Conservation (phyloP, 2,113 vertebrate genomes). For the Rhea americana region DNA sequence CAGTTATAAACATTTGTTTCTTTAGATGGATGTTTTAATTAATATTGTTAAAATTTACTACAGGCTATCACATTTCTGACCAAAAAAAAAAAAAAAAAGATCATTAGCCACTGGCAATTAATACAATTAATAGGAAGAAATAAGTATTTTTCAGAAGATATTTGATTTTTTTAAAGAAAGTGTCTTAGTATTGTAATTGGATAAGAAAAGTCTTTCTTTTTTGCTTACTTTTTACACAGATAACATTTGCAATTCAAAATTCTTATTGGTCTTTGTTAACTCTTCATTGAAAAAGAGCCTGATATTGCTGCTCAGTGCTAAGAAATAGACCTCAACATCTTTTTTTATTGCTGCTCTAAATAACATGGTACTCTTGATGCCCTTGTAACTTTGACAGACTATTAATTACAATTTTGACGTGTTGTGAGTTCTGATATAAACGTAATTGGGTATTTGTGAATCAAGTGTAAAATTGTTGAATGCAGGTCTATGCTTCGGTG, state of each 20-base stretch:
- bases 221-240: background rate
- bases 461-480: constrained; percentile 54
- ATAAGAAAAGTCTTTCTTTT: background rate
- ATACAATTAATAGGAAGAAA: background rate
- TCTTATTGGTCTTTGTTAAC: background rate
- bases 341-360: constrained; percentile 15
- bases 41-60: constrained; percentile 20
- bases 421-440: constrained; percentile 46
- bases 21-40: background rate
- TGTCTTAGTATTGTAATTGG: background rate
- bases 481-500: constrained; percentile 20
- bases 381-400: constrained; percentile 62
- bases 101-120: background rate
- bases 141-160: background rate
- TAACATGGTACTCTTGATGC: constrained; percentile 8
- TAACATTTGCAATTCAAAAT: background rate
- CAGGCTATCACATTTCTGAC: background rate
- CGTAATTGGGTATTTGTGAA: constrained; percentile 71
- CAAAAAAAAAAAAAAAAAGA: background rate
- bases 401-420: constrained; percentile 70
- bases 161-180: background rate
- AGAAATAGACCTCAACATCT: background rate
- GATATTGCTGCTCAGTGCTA: background rate
- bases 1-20: constrained; percentile 27
- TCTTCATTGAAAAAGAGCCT: background rate